Evolutionary conservation across 2,113 vertebrate genomes (phyloP).

Genomic region (Erinaceus europaeus): DNA sequence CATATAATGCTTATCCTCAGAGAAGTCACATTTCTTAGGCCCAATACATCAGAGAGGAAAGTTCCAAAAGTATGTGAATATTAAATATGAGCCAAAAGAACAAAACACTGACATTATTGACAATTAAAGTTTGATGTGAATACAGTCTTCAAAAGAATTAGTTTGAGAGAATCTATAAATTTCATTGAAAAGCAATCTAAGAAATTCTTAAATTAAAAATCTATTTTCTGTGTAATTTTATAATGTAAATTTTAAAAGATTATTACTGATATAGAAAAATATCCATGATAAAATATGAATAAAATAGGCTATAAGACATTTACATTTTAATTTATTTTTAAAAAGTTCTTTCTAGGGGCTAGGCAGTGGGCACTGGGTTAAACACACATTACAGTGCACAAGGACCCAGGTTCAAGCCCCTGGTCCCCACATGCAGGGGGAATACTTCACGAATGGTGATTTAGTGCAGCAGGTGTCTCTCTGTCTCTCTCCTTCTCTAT

Average conservation of each 20-base stretch:
- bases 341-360: too few relatives aligned
- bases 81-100: conserved; percentile 58
- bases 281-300: conserved; percentile 13
- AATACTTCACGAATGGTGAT: too few relatives aligned
- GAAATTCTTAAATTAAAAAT: conserved; percentile 29
- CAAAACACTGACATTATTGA: conserved; percentile 47
- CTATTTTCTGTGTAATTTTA: too few relatives aligned
- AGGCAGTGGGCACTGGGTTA: too few relatives aligned
- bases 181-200: neutral
- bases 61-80: conserved; percentile 57
- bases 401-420: neutral
- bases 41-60: conserved; percentile 28
- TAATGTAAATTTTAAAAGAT: too few relatives aligned
- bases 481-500: too few relatives aligned
- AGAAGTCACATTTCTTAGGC: conserved; percentile 42
- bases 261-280: conserved; percentile 35
- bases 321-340: conserved; percentile 6
- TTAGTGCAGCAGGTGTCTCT: too few relatives aligned
- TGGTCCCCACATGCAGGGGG: too few relatives aligned
- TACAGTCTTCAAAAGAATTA: neutral
- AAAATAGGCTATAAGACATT: neutral
- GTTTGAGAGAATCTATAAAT: neutral
- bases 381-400: neutral
- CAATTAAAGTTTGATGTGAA: conserved; percentile 54
- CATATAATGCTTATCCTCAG: conserved; percentile 39